These are phyloP conservation scores for Melanotaenia trifasciata DNA, from an alignment of 2,797 vertebrate genomes.

Conservation along the genomic window DNA sequence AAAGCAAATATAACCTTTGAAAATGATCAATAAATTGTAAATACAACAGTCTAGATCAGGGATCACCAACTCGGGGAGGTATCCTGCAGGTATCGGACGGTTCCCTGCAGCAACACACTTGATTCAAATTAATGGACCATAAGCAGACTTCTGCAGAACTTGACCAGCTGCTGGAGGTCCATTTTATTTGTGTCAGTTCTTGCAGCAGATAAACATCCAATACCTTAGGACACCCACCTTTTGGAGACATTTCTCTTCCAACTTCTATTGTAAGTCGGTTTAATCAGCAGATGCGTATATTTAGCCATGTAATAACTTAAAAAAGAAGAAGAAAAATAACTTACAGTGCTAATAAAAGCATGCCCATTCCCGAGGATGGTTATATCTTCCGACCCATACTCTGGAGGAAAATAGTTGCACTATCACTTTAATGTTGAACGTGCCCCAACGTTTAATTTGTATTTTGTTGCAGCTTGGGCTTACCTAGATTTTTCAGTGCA, in stretches of 20 bases:
- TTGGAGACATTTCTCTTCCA: not conserved
- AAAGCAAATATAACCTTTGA: not conserved
- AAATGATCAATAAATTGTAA: not conserved
- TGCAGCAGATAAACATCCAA: too few species aligned
- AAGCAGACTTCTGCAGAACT: too few species aligned
- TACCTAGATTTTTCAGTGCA: conserved; percentile 69
- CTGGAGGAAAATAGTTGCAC: conserved; percentile 64
- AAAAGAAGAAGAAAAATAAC: conserved; percentile 57
- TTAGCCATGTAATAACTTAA: conserved; percentile 16
- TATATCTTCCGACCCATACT: conserved; percentile 90
- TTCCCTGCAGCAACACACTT: too few species aligned
- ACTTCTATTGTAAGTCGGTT: not conserved
- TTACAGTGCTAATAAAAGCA: conserved; percentile 91
- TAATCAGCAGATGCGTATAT: not conserved
- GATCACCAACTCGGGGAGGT: too few species aligned
- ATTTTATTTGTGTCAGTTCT: too few species aligned
- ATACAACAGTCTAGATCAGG: too few species aligned
- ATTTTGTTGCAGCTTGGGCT: not conserved
- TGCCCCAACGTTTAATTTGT: fast-evolving
- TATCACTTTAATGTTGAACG: not conserved
- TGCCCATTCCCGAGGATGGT: conserved; percentile 87
- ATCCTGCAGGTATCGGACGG: too few species aligned
- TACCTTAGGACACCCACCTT: not conserved
- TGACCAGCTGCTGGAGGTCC: too few species aligned
- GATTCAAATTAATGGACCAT: too few species aligned